Evolutionary conservation across 2,888 invertebrate genomes (phyloP), one percentile per base, ranked within the genome.

Genomic region (Neoitamus cyanurus): DNA sequence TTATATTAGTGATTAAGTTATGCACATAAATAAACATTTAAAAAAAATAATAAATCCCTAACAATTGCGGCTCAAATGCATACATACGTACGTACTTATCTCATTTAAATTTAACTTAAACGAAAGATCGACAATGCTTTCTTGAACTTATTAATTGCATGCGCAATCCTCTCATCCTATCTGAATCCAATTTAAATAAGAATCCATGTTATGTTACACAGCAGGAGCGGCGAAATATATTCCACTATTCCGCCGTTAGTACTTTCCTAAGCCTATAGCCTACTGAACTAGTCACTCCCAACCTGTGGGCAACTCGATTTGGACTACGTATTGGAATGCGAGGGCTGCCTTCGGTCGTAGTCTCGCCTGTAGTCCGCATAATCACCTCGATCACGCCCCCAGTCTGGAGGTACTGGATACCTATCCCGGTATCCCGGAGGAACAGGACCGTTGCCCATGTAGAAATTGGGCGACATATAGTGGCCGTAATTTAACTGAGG

Each of bases 321-420:
- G 69, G 68, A 83, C 87, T 87, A 87, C 78, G 87, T 85, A 73
- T 86, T 87, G 72, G 86, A 84, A 86, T 86, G 87, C 25, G 94
- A 94, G 46, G 94, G 94, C 85, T 94, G 94, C 87, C 94, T 92
- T 86, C 94, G 92, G 88, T 94, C 94, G 88, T 94, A 94, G 88
- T 94, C 94, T 86, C 94, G 91, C 85, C 94, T 88, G 87, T 93
- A 92, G 84, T 93, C 93, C 25, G 89, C 87, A 86, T 93, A 93
- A 87, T 93, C 94, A 13, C 93, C 93, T 6, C 86, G 84, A 25
- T 85, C 90, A n/a, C 90, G 90, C 30, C 88, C 88, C 87, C 89
- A 90, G 30, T 90, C 88, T 75, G 88, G 88, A 1, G 88, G 84
- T 1, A 90, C 88, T 31, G 90, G 90, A 88, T 92, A 92, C 86